Evolutionary conservation across 2,797 vertebrate species (phyloP), one percentile per base, ranked within the genome.

Genomic region (Mareca penelope): DNA sequence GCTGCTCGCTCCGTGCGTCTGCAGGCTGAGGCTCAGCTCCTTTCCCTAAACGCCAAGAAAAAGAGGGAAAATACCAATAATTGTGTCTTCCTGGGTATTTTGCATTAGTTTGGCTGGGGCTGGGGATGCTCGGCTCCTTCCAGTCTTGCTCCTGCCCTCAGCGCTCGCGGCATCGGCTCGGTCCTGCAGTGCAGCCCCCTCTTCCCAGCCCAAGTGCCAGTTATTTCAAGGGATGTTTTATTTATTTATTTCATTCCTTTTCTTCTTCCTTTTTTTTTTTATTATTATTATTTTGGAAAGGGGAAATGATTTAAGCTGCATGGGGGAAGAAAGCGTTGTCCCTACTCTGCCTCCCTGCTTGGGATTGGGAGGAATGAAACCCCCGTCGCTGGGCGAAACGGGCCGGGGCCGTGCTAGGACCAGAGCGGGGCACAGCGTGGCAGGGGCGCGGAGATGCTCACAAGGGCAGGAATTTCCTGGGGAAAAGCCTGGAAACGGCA

Each of bases 321-420:
- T 63, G 17, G 33, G 56, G 80, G 50, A 52, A 52, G 50, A 88
- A 88, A 85, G 86, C 68, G 70, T 56, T 65, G 82, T 93, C 95
- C 94, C 72, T 91, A 88, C 94, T 94, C 94, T 48, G 94, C 88
- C 82, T 92, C 70, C 85, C 94, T 93, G 72, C 77, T 76, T 94
- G 78, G 90, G 85, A 52, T 15, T 15, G 15, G 26, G 69, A 80
- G 79, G 89, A 94, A 95, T 91, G 85, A 93, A 88, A 10, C 70
- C 48, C 72, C 85, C 77, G 56, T 39, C 26, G 40, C 92, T 92
- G 68, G 40, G 78, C 10, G 39, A 13, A 63, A 29, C 80, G 90
- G 80, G 93, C 88, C 72, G 71, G 93, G 86, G 22, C 80, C 82
- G 80, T 86, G 72, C 91, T 86, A 81, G 64, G 12, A 63, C 12